Evolutionary conservation across 2,113 vertebrate genomes (phyloP).

Genomic region (Elgaria multicarinata): DNA sequence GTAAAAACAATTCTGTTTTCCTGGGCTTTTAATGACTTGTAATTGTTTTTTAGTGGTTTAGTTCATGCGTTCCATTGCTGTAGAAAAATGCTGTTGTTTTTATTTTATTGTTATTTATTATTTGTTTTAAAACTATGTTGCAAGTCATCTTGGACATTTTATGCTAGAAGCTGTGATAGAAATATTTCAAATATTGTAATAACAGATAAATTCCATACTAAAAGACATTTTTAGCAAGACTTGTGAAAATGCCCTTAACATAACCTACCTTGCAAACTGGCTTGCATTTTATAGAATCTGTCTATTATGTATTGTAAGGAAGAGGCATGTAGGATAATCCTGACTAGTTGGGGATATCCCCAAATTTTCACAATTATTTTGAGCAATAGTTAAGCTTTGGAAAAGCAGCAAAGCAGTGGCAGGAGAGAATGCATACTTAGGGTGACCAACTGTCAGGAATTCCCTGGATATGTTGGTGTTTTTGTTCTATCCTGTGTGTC

Average conservation of each 20-base stretch:
- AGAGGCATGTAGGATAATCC: too few species aligned
- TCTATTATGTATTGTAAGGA: not conserved
- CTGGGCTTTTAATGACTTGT: not conserved
- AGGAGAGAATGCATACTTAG: not conserved
- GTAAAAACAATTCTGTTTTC: not conserved
- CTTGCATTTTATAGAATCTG: not conserved
- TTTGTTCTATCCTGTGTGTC: too few species aligned
- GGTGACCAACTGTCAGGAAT: too few species aligned
- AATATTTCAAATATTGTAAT: not conserved
- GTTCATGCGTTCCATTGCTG: not conserved
- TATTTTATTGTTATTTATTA: not conserved
- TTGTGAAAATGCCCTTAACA: not conserved
- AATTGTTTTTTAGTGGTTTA: not conserved
- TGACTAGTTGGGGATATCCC: not conserved
- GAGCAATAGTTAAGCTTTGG: fast-evolving
- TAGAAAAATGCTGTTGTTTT: not conserved
- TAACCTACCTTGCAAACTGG: not conserved
- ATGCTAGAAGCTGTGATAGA: not conserved
- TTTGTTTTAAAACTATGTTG: not conserved
- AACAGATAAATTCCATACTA: not conserved
- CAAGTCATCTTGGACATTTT: not conserved
- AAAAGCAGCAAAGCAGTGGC: not conserved
- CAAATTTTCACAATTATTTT: not conserved
- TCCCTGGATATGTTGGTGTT: too few species aligned
- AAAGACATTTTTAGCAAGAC: not conserved